Evolutionary conservation across 2,888 invertebrate species (phyloP), one percentile per base, ranked within the genome.

Genomic region (Drosophila rubida): DNA sequence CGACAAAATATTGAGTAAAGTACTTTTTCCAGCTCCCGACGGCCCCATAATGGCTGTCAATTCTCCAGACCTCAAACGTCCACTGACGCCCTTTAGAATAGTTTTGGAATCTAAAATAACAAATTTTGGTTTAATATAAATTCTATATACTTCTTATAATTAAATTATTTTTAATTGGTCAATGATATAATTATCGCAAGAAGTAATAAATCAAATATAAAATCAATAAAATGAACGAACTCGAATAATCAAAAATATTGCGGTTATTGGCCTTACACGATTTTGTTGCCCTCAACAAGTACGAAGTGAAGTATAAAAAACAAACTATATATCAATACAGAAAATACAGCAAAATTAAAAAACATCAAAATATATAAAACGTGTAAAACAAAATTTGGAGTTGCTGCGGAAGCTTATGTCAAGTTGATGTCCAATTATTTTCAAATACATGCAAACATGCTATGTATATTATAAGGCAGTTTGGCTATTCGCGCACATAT

Each of bases 41-140:
- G 98, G 98, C 11, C 98, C 98, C 98, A 98, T 98, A 89, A 98
- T 98, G 78, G 98, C 98, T 5, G 97, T 98, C 89, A 98, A 94
- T 92, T 98, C 97, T 72, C 98, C 97, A 37, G 97, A 96, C 27
- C 95, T 94, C 69, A 98, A 94, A 80, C 95, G 94, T 45, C 98
- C 98, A 67, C 97, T 97, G 80, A 98, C 97, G 75, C 95, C 95
- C 93, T 97, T 97, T 80, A 98, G 93, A 88, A 98, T 97, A 25
- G 94, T 95, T 93, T 98, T 98, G 88, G 94, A 94, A 94, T 94
- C 97, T 97, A 93, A 35, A 93, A 94, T 14, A 5, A n/a, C 16
- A 27, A 13, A 41, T 13, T 0, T 16, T 5, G 8, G 30, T 3
- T 19, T 50, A 14, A 19, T 30, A 16, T 16, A 14, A 11, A 5